Evolutionary conservation across 2,888 invertebrate species (phyloP).

Genomic region (Brenthis ino): DNA sequence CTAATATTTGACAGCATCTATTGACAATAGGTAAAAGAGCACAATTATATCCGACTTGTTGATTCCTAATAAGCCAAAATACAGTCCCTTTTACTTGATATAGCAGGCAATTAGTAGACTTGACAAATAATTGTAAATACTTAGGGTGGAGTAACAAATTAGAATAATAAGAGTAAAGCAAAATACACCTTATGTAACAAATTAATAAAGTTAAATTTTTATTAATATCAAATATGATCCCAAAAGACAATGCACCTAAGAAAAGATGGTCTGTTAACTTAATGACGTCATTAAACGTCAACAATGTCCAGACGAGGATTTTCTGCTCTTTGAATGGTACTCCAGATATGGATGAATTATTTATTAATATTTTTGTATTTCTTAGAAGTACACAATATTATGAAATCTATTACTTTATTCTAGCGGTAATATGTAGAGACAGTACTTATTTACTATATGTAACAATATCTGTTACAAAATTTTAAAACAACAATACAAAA

Average conservation of each 20-base stretch:
- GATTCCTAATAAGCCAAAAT: slow-evolving; percentile 59
- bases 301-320: slow-evolving; percentile 61
- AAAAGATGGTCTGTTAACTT: slow-evolving; percentile 65
- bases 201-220: slow-evolving; percentile 26
- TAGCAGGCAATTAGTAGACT: slow-evolving; percentile 68
- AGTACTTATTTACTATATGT: no score
- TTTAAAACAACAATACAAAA: no score
- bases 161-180: slow-evolving; percentile 17
- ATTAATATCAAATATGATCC: slow-evolving; percentile 32
- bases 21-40: slow-evolving; percentile 35
- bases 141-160: slow-evolving; percentile 51
- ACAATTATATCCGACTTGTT: slow-evolving; percentile 44
- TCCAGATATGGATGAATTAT: slow-evolving; percentile 41
- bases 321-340: slow-evolving; percentile 49
- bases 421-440: no score
- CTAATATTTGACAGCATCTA: slow-evolving; percentile 30
- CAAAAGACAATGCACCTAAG: slow-evolving; percentile 61
- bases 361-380: slow-evolving; percentile 27
- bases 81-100: slow-evolving; percentile 52
- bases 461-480: no score
- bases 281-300: slow-evolving; percentile 71
- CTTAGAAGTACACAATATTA: not conserved
- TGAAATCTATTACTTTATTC: not conserved
- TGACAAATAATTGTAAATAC: slow-evolving; percentile 67
- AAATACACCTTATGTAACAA: slow-evolving; percentile 37